Evolutionary conservation across 2,113 vertebrate species (phyloP), one percentile per base, ranked within the genome.

Genomic region (Scalopus aquaticus): DNA sequence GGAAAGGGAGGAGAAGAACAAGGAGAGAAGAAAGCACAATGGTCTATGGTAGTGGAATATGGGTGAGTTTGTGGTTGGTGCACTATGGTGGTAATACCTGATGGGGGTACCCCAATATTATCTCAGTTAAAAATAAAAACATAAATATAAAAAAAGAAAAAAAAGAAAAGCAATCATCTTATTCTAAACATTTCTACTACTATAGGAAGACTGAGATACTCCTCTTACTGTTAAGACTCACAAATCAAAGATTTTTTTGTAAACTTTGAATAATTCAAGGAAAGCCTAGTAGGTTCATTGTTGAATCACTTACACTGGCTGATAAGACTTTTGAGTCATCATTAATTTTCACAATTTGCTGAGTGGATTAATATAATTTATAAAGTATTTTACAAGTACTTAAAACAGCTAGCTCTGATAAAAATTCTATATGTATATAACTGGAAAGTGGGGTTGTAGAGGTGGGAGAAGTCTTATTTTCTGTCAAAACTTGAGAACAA

Each of bases 101-200:
- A n/a, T n/a, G n/a, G n/a, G n/a, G n/a, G n/a, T n/a, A n/a, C n/a
- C n/a, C 46, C 51, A 17, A 54, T 54, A 54, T 54, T 19, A 54
- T 17, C 51, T 54, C 51, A 19, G 51, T 54, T 54, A 54, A 54
- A 54, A 54, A 54, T 20, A 54, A 54, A 51, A 11, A 19, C 51
- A 54, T 54, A 54, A 6, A 54, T 19, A 51, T 51, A 12, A 51
- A 51, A 51, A 51, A 51, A 54, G 51, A 54, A 54, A 54, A 20
- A 54, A 54, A 54, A 6, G 6, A 54, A 19, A 54, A 6, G 37
- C n/a, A 49, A 81, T 80, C 42, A 51, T 35, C 70, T 82, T 78
- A 67, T 74, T 88, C 79, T 83, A 83, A 91, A 74, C 10, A 85
- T 88, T 91, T 88, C 93, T 91, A 78, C 19, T 85, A 42, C 12